Evolutionary conservation across 2,797 vertebrate genomes (phyloP), one percentile per base, ranked within the genome.

Genomic region (Melanotaenia pygmaea): DNA sequence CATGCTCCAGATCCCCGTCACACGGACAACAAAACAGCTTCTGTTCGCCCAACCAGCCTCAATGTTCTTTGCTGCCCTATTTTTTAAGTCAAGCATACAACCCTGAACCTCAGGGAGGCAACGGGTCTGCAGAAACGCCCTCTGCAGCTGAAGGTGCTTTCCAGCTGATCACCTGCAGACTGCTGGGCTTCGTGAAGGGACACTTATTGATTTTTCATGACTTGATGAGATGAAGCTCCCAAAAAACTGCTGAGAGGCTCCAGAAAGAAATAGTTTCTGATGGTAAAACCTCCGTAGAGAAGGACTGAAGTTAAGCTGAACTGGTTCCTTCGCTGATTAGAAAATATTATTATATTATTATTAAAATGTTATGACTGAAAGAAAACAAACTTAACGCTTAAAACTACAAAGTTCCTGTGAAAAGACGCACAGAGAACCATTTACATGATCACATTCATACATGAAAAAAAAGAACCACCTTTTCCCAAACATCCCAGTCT

Each of bases 51-150:
- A 35, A 32, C 22, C 20, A 6, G 8, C n/a, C 20, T 20, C 0
- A 0, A 13, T 32, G 59, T 58, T 73, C 68, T 34, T 22, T 5
- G 9, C 67, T 67, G 79, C 47, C 73, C 61, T 69, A 63, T 30
- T 43, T 43, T 43, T 43, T 5, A 40, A 40, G 28, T 38, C 35
- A 22, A 18, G 37, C 26, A 22, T 34, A 18, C 45, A 58, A 50
- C 50, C 22, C 10, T 14, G 32, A 73, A 68, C 14, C 30, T 28
- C 1, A 26, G 47, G 64, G 30, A 61, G 54, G 8, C 50, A 57
- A 57, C n/a, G 9, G 70, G 57, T 38, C 28, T 35, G 40, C 18
- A 54, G 43, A 11, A 7, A 6, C 51, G 40, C 50, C 58, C 57
- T 1, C 24, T 0, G 1, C 64, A 51, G 61, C 38, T 30, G 45